phyloP scores from a whole-genome alignment of 2,888 invertebrate genomes.

The Pachydiplax longipennis region DNA sequence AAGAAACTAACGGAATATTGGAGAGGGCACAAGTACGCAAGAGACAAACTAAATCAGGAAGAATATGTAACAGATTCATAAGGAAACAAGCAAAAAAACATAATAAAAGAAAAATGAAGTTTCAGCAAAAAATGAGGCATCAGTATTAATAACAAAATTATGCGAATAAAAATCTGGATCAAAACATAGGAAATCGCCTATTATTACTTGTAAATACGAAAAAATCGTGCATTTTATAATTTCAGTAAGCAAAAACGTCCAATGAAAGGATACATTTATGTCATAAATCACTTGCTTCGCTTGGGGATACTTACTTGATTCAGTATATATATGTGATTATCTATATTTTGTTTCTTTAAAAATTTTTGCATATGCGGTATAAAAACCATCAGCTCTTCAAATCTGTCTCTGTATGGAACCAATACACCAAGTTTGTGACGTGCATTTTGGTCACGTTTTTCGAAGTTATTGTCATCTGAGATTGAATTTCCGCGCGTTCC shows the following conservation, averaged over 20 bases:
- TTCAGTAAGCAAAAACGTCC: too few species aligned
- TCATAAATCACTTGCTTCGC: neutral
- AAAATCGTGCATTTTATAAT: neutral
- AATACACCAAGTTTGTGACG: constrained; percentile 80
- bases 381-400: constrained; percentile 93
- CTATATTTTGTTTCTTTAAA: constrained; percentile 78
- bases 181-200: neutral
- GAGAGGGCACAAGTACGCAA: neutral
- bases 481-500: neutral
- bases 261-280: neutral
- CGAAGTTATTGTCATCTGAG: constrained; percentile 41
- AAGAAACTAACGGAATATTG: too few species aligned
- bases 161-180: too few species aligned
- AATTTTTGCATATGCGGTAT: constrained; percentile 89
- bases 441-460: constrained; percentile 49
- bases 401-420: constrained; percentile 94
- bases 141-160: neutral
- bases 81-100: neutral
- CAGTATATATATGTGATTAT: constrained; percentile 86
- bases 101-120: neutral
- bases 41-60: neutral
- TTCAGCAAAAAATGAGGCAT: neutral
- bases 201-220: neutral
- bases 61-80: neutral
- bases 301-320: constrained; percentile 72